Base-by-base conservation (phyloP, 1,140 invertebrate genomes). In the Aphaenogaster floridana region DNA sequence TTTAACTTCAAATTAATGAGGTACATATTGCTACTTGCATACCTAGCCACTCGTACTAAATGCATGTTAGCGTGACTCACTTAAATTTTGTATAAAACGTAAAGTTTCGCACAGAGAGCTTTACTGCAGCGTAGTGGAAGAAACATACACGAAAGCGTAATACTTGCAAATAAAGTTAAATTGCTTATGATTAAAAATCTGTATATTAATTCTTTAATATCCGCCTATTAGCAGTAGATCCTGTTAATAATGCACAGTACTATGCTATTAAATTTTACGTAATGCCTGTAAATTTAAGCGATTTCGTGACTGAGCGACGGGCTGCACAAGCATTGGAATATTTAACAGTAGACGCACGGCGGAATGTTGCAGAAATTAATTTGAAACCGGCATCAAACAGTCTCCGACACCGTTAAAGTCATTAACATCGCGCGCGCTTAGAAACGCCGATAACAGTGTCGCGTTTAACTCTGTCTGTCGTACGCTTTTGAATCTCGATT, bases 61-160 rank as follows among this genome's bases (percentile, higher is more conserved):
- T 45, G 64, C 39, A 36, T 15, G 52, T 74, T 83, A 48, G 68
- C 80, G 80, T 83, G 54, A 83, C 68, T 83, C 57, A 61, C 21
- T 72, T 59, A n/a, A 83, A 83, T 74, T 74, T 84, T 84, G 42
- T 45, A 50, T 84, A 74, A 84, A 83, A 83, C 21, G 54, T 71
- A 42, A 61, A 83, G 52, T 84, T 84, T 84, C 54, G 17, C 42
- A 36, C 21, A 42, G 28, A 59, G 21, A 72, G 66, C 66, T 69
- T 69, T 69, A 3, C 42, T 21, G 57, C 17, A 61, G 11, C 13
- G 54, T 8, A 17, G 34, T 34, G 21, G 45, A 42, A 15, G 54
- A 72, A 84, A 63, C 28, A 84, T 39, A 52, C 42, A 59, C 54
- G 42, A 83, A 61, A 72, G 68, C 28, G 1, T 21, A 11, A 21